phyloP scores from a whole-genome alignment of 2,113 vertebrate genomes.

The Nesogale talazaci region DNA sequence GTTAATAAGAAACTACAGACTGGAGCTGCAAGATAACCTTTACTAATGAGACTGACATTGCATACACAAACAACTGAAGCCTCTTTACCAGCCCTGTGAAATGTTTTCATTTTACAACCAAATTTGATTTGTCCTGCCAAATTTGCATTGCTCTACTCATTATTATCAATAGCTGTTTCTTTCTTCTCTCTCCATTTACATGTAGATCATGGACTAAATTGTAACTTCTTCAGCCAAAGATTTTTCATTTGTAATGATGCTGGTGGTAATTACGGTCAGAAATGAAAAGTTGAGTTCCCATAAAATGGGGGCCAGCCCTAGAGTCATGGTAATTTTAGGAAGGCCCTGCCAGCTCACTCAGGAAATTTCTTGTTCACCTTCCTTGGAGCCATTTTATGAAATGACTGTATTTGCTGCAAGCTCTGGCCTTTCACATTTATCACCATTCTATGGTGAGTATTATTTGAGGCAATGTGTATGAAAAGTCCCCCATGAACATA shows the following conservation, averaged over 20 bases:
- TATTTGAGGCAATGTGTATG: background rate
- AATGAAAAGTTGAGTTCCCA: constrained; percentile 18
- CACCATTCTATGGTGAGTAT: background rate
- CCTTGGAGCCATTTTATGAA: background rate
- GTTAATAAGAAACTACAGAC: constrained; percentile 79
- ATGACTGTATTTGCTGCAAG: background rate
- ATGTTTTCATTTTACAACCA: constrained; percentile 69
- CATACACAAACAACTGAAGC: constrained; percentile 59
- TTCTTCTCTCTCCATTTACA: constrained; percentile 32
- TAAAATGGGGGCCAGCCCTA: background rate
- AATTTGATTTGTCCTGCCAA: constrained; percentile 74
- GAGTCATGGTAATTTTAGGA: background rate
- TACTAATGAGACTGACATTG: constrained; percentile 73
- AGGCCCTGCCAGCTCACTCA: background rate
- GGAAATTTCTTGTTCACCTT: constrained; percentile 4
- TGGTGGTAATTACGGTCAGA: constrained; percentile 38
- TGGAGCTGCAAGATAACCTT: constrained; percentile 67
- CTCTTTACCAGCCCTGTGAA: constrained; percentile 66
- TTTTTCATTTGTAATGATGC: constrained; percentile 45
- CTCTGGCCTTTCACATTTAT: constrained; percentile 29
- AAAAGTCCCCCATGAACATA: background rate
- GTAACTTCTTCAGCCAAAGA: constrained; percentile 30
- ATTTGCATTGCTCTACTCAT: constrained; percentile 67
- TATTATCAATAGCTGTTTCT: constrained; percentile 52
- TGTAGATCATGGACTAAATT: constrained; percentile 43